Conservation (phyloP, 2,113 vertebrate species). For the Phylloscopus trochilus region DNA sequence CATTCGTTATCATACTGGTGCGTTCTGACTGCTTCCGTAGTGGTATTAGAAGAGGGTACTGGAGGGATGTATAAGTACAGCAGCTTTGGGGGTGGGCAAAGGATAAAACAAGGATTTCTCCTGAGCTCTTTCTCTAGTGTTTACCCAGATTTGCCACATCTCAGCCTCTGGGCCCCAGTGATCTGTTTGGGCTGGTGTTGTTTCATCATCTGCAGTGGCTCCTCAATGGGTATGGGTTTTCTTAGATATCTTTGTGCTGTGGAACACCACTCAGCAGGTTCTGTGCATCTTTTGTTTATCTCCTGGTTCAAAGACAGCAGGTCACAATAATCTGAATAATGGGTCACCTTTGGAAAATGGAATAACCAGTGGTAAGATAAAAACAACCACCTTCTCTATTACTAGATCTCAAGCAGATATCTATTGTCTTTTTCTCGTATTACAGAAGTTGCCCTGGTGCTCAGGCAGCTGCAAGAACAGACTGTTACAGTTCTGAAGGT, state of each 20-base stretch:
- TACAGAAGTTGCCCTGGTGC: not conserved
- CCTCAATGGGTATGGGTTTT: fast-evolving
- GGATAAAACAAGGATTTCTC: not conserved
- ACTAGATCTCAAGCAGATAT: not conserved
- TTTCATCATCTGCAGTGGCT: not conserved
- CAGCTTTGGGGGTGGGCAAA: not conserved
- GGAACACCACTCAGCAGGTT: not conserved
- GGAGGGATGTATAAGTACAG: not conserved
- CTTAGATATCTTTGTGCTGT: not conserved
- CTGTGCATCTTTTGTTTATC: not conserved
- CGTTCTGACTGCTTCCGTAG: not conserved
- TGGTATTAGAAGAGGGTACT: not conserved
- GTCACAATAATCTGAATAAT: not conserved
- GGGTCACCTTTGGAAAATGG: not conserved
- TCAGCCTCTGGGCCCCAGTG: not conserved
- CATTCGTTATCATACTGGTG: not conserved
- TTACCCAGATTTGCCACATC: not conserved
- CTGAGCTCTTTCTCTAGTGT: not conserved
- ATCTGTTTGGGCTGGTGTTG: not conserved
- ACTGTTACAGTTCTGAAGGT: not conserved
- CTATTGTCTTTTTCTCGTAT: not conserved
- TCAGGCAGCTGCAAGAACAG: not conserved
- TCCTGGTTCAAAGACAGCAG: not conserved
- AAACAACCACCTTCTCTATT: not conserved
- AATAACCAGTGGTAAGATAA: not conserved